These are phyloP conservation scores for Pangasius sanitwongsei DNA, from an alignment of 2,797 vertebrate species.

Conservation along the genomic window DNA sequence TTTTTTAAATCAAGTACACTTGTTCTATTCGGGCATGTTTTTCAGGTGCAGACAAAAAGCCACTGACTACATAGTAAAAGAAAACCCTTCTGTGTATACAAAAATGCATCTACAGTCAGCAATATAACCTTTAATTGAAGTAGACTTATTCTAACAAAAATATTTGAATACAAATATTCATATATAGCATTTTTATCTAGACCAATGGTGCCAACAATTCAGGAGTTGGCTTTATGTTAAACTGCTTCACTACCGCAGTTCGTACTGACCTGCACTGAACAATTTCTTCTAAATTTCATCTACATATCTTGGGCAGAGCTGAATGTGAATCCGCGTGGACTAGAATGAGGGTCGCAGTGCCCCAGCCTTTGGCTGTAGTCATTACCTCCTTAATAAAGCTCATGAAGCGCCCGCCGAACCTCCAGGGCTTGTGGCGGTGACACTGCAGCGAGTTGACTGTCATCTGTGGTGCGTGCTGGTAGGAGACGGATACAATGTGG, in stretches of 20 bases:
- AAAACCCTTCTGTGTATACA: background rate
- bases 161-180: background rate
- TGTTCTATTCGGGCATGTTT: slow-evolving; percentile 58
- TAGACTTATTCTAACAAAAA: background rate
- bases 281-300: slow-evolving; percentile 26
- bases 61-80: slow-evolving; percentile 24
- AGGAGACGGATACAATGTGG: slow-evolving; percentile 98
- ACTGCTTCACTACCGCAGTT: background rate
- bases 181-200: background rate
- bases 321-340: slow-evolving; percentile 26
- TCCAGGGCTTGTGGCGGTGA: slow-evolving; percentile 98
- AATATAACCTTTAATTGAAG: background rate
- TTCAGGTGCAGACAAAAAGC: background rate
- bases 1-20: slow-evolving; percentile 58
- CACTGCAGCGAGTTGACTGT: slow-evolving; percentile 98
- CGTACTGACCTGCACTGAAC: background rate
- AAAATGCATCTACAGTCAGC: background rate
- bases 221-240: background rate
- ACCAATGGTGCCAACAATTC: background rate
- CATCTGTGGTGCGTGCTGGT: slow-evolving; percentile 97
- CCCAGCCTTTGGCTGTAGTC: slow-evolving; percentile 21
- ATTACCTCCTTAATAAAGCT: slow-evolving; percentile 98
- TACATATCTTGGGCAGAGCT: slow-evolving; percentile 3
- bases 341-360: slow-evolving; percentile 25
- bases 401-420: slow-evolving; percentile 98